phyloP scores from a whole-genome alignment of 2,113 vertebrate species.

The Dasyprocta punctata region DNA sequence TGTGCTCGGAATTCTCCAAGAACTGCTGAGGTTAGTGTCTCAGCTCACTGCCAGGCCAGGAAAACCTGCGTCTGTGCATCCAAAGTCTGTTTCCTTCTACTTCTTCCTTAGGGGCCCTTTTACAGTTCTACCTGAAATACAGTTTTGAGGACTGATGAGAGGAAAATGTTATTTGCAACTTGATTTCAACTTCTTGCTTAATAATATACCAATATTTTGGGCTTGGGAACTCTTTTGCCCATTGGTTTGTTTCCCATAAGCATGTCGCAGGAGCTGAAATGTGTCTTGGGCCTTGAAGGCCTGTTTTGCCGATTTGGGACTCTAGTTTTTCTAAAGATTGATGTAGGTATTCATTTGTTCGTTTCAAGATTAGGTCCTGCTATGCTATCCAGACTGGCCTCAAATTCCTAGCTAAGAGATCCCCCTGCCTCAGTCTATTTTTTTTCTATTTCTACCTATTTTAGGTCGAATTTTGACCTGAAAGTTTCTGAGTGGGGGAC shows the following conservation, averaged over 20 bases:
- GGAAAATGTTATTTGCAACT: background rate
- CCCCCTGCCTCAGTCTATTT: conserved; percentile 45
- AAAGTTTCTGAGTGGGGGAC: conserved; percentile 71
- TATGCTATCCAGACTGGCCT: background rate
- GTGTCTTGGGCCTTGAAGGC: conserved; percentile 20
- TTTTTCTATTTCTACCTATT: background rate
- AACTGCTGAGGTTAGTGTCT: background rate
- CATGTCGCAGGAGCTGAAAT: conserved; percentile 59
- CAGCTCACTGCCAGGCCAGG: background rate
- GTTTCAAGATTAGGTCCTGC: background rate
- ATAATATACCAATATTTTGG: background rate
- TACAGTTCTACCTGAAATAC: conserved; percentile 21
- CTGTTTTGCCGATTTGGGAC: conserved; percentile 66
- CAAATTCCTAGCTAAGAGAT: background rate
- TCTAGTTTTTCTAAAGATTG: background rate
- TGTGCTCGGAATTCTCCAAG: background rate
- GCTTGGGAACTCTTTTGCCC: conserved; percentile 15
- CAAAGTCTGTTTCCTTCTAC: background rate
- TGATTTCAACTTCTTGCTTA: background rate
- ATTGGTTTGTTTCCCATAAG: conserved; percentile 57
- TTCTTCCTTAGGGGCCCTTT: background rate
- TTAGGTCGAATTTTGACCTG: conserved; percentile 28
- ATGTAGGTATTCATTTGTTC: background rate
- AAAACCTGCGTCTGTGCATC: background rate
- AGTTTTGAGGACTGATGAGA: background rate